Conservation (phyloP, 2,113 vertebrate species). For the Tamias sibiricus region DNA sequence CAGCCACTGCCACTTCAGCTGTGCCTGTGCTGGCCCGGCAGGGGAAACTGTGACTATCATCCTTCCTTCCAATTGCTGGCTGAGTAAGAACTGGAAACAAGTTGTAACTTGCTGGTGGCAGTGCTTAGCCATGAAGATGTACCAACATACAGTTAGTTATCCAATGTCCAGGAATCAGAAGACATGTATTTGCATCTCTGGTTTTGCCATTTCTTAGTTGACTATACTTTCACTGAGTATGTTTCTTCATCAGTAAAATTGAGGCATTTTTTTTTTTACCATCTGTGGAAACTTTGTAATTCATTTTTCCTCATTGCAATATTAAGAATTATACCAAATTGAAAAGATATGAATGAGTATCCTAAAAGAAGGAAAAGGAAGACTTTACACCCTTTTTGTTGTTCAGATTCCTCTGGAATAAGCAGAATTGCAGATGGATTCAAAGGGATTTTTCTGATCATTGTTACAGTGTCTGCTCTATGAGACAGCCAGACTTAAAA, state of each 20-base stretch:
- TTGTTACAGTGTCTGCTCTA: constrained; percentile 91
- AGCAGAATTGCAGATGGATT: constrained; percentile 88
- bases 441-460: constrained; percentile 91
- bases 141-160: not conserved
- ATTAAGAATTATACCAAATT: constrained; percentile 63
- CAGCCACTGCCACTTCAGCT: too few relatives aligned
- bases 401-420: constrained; percentile 89
- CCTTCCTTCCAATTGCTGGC: not conserved
- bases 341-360: constrained; percentile 90
- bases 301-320: constrained; percentile 62
- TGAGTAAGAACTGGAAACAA: constrained; percentile 27
- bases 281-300: constrained; percentile 25
- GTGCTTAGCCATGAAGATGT: not conserved
- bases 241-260: constrained; percentile 49
- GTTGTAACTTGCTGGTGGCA: not conserved
- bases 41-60: not conserved
- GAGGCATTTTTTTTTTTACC: constrained; percentile 8
- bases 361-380: constrained; percentile 92
- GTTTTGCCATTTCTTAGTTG: not conserved
- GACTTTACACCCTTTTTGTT: constrained; percentile 89
- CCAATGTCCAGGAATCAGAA: not conserved
- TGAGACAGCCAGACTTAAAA: constrained; percentile 88
- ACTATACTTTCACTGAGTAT: not conserved
- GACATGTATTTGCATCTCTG: not conserved
- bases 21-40: too few relatives aligned